Evolutionary conservation across 2,113 vertebrate species (phyloP), one percentile per base, ranked within the genome.

Genomic region (Catharus fuscescens): DNA sequence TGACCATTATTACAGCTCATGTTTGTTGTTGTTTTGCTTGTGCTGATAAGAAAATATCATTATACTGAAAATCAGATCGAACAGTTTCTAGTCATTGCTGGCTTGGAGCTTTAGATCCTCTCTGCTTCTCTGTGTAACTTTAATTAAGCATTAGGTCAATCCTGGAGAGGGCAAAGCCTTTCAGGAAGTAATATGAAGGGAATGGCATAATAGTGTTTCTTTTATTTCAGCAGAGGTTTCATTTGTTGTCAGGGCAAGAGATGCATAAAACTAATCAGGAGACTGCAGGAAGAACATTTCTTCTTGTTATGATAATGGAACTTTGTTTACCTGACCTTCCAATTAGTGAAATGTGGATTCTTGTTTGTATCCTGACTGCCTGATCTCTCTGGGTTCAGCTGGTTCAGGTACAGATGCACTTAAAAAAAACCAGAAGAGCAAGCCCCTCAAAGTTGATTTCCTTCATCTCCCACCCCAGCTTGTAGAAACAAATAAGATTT

Each of bases 111-210:
- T 94, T 95, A 83, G 71, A 64, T 95, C 60, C 84, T 96, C 81
- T 96, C 85, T 88, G 56, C 87, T 95, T 85, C 67, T 86, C 73
- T 94, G 79, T 79, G 66, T 90, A 93, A 86, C 88, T 96, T 97
- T 95, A 97, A 97, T 97, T 97, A 96, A 97, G 94, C 73, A 94
- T 80, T 93, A 81, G 67, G 93, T 95, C 79, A 53, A 0, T 96
- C 79, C 96, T 95, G 66, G 38, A 88, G 72, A 56, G 82, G 82
- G 61, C 26, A 65, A 87, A 64, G 71, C 52, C 76, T 91, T 94
- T 96, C 62, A 86, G 91, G 72, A 96, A 88, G 62, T 90, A 95
- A 80, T 94, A 78, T 15, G 79, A 80, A 57, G 62, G 62, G 89
- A 91, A 88, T 2, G 12, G 12, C 65, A 29, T 80, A 80, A 73